Conservation (phyloP, 2,113 vertebrate species). For the Carettochelys insculpta region DNA sequence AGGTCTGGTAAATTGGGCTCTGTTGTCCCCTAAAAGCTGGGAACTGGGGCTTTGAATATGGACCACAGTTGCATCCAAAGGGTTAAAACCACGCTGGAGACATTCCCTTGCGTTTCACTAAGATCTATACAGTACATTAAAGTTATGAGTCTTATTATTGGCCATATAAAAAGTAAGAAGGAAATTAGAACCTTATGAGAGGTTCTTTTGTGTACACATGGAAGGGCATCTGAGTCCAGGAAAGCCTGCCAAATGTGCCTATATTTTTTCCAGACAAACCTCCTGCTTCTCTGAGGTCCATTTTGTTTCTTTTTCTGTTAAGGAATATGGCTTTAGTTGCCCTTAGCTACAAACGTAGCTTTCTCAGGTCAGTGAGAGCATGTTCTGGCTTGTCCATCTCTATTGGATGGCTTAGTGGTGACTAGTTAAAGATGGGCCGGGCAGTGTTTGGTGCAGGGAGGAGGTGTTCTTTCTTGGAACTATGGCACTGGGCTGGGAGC, state of each 20-base stretch:
- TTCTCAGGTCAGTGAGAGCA: background rate
- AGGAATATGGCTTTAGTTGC: background rate
- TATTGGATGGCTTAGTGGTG: background rate
- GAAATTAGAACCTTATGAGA: conserved; percentile 71
- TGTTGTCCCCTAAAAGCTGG: background rate
- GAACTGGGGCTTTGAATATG: background rate
- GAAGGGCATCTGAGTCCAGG: conserved; percentile 54
- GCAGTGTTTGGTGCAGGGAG: background rate
- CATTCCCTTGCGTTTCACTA: conserved; percentile 17
- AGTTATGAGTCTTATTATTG: conserved; percentile 67
- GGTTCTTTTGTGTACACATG: conserved; percentile 52
- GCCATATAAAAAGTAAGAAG: conserved; percentile 64
- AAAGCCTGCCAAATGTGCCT: conserved; percentile 15
- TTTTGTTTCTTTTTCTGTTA: background rate
- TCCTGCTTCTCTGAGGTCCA: background rate
- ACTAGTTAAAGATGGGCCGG: background rate
- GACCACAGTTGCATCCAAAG: background rate
- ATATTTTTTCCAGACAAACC: background rate
- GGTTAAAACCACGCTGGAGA: conserved; percentile 30
- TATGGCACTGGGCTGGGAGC: background rate
- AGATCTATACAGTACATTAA: conserved; percentile 58
- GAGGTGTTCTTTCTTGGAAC: background rate
- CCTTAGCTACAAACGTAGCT: background rate
- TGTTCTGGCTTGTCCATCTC: background rate
- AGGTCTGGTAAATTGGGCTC: background rate